A percentile compares a stretch with the other conserved stretches of the same genome.
phyloP scores from a whole-genome alignment of 1,140 invertebrate species.

The Thalassaphorura encarpata region DNA sequence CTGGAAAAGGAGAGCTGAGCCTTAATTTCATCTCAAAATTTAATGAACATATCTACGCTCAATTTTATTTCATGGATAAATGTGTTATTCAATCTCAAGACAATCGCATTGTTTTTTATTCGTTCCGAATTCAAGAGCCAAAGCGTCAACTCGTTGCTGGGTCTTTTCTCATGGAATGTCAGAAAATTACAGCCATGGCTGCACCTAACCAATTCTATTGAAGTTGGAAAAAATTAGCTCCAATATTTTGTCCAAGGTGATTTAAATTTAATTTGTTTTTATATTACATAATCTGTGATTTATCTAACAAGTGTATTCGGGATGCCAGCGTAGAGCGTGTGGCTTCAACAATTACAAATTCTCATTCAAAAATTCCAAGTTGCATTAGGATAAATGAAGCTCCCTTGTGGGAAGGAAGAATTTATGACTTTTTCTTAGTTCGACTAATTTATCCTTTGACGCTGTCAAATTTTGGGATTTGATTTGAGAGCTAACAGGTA shows the following conservation, averaged over 20 bases:
- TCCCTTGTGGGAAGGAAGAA: constrained; percentile 8
- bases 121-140: constrained; percentile 5
- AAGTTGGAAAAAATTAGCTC: constrained; percentile 4
- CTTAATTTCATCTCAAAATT: constrained; percentile 24
- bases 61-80: constrained; percentile 31
- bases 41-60: constrained; percentile 24
- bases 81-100: constrained; percentile 28
- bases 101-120: constrained; percentile 22
- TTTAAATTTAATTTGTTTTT: neutral
- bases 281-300: constrained; percentile 20
- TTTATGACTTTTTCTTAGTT: constrained; percentile 17
- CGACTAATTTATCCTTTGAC: constrained; percentile 10
- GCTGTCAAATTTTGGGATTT: constrained; percentile 29
- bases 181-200: constrained; percentile 24
- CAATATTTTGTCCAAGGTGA: neutral
- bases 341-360: constrained; percentile 5
- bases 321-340: constrained; percentile 23
- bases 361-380: constrained; percentile 16
- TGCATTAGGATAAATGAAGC: constrained; percentile 28
- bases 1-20: constrained; percentile 7
- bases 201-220: constrained; percentile 29
- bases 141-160: constrained; percentile 14
- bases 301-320: constrained; percentile 19
- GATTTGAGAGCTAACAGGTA: constrained; percentile 22
- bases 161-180: constrained; percentile 11